phyloP scores from a whole-genome alignment of 2,113 vertebrate species.

The Dermatemys mawii region DNA sequence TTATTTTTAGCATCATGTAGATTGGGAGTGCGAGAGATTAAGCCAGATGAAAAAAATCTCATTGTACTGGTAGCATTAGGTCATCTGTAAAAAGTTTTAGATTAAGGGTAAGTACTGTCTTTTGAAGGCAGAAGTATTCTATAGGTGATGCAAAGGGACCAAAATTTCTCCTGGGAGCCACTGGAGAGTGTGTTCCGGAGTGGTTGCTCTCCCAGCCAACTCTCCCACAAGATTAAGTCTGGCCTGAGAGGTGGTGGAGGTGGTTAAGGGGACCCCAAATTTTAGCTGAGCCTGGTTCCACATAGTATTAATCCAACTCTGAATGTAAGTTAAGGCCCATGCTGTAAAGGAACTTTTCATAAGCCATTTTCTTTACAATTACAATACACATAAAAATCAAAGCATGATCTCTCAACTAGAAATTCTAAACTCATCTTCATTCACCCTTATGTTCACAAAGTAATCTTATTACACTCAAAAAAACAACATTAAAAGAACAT shows the following conservation, averaged over 20 bases:
- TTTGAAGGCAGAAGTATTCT: not conserved
- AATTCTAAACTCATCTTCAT: constrained; percentile 12
- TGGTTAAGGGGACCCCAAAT: not conserved
- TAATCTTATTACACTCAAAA: not conserved
- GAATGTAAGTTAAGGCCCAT: not conserved
- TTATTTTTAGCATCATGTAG: not conserved
- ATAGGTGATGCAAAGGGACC: not conserved
- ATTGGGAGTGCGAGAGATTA: not conserved
- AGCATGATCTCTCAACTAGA: not conserved
- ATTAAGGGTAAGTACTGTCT: not conserved
- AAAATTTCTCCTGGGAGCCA: not conserved
- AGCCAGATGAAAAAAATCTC: not conserved
- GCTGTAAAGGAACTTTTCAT: not conserved
- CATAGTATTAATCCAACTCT: not conserved
- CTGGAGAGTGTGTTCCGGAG: not conserved
- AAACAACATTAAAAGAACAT: not conserved
- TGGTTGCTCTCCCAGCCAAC: not conserved
- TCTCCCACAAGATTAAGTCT: not conserved
- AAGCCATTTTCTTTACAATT: not conserved
- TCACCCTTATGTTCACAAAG: not conserved
- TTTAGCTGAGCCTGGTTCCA: not conserved
- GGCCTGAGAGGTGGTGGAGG: not conserved
- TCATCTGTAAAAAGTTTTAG: not conserved
- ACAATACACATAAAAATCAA: not conserved
- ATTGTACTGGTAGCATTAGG: not conserved